A percentile compares a stretch with the other conserved stretches of the same genome.
Conservation (phyloP, 2,888 invertebrate genomes). For the Ochropleura leucogaster region DNA sequence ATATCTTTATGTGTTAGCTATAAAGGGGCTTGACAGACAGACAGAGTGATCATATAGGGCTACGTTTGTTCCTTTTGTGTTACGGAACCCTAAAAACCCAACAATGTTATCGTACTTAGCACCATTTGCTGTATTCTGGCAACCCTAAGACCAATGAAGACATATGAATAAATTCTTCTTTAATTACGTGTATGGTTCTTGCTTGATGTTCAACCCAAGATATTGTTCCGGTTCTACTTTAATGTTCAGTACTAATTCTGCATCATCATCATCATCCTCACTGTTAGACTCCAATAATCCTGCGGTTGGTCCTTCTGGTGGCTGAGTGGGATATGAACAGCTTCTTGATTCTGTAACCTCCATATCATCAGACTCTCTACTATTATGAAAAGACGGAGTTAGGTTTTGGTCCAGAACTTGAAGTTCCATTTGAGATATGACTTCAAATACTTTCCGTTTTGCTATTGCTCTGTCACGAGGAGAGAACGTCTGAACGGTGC, state of each 20-base stretch:
- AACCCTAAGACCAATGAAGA: neutral
- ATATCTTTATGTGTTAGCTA: too few species aligned
- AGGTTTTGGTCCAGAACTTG: neutral
- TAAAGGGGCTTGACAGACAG: too few species aligned
- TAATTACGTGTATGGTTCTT: neutral
- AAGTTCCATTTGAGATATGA: conserved; percentile 35
- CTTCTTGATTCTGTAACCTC: neutral
- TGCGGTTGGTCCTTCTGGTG: neutral
- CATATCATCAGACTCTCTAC: neutral
- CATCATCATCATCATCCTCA: conserved; percentile 6
- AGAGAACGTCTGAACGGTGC: conserved; percentile 7
- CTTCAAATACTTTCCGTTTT: conserved; percentile 17
- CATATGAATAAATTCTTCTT: neutral
- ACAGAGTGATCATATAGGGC: too few species aligned
- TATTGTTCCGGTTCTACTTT: conserved; percentile 16
- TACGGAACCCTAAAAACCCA: neutral
- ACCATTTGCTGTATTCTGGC: too few species aligned
- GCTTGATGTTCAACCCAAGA: neutral
- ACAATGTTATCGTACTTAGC: too few species aligned
- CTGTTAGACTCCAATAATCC: neutral
- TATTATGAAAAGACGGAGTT: neutral
- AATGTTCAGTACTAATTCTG: neutral
- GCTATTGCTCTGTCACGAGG: conserved; percentile 9
- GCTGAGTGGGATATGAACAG: neutral
- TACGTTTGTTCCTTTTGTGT: too few species aligned